phyloP scores from a whole-genome alignment of 2,797 vertebrate genomes.

The Epinephelus malabaricus region DNA sequence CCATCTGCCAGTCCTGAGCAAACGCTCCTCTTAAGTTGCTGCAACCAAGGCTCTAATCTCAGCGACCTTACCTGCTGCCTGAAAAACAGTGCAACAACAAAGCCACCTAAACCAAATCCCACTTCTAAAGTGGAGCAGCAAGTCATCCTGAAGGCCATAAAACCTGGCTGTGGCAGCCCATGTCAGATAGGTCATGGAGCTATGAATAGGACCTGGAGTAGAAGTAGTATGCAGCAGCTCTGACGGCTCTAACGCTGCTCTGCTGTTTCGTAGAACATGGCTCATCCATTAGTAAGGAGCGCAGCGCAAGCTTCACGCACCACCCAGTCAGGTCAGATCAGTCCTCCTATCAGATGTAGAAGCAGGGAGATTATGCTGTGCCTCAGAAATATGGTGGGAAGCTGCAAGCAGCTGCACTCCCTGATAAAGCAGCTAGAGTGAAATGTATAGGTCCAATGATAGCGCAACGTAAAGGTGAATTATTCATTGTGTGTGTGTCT shows the following conservation, averaged over 20 bases:
- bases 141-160: constrained; percentile 28
- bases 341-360: constrained; percentile 54
- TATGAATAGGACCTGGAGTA: constrained; percentile 73
- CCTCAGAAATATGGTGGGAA: constrained; percentile 44
- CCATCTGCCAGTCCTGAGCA: constrained; percentile 66
- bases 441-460: constrained; percentile 40
- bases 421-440: constrained; percentile 41
- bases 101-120: constrained; percentile 2
- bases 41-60: constrained; percentile 20
- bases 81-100: constrained; percentile 20
- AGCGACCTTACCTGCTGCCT: constrained; percentile 36
- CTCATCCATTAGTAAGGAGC: constrained; percentile 74
- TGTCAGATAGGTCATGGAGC: constrained; percentile 77
- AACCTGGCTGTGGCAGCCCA: constrained; percentile 55
- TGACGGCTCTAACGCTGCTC: constrained; percentile 46
- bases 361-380: constrained; percentile 36
- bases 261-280: constrained; percentile 56
- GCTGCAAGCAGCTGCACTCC: constrained; percentile 40
- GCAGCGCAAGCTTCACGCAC: constrained; percentile 24
- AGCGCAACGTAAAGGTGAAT: constrained; percentile 39
- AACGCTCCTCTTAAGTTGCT: constrained; percentile 45
- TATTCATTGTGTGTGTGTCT: constrained; percentile 35
- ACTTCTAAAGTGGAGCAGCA: constrained; percentile 27
- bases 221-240: constrained; percentile 60
- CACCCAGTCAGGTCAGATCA: constrained; percentile 62